Evolutionary conservation across 2,888 invertebrate genomes (phyloP), one percentile per base, ranked within the genome.

Genomic region (Emmelina monodactyla): DNA sequence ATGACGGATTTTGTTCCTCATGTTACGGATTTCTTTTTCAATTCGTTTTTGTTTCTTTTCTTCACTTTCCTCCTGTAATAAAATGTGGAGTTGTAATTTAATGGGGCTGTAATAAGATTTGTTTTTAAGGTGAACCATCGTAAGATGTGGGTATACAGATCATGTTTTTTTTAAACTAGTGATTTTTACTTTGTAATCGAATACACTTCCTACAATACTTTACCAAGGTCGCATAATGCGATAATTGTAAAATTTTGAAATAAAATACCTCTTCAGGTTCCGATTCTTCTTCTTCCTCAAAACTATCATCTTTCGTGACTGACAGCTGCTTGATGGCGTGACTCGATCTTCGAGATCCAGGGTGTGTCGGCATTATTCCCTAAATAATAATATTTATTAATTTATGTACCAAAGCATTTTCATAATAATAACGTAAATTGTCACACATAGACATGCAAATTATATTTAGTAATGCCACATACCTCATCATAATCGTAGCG

Each of bases 1-100:
- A 70, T 63, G 88, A 73, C 67, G 85, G 78, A 55, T 86, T 82
- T 68, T 91, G 84, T 60, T 88, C 81, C 44, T 84, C 85, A 64
- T 85, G 79, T 68, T 85, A 62, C 69, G 86, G 66, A 62, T 81
- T 71, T 66, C 87, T 68, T 60, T 86, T 73, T 58, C 88, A 78
- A 62, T 79, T 64, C 67, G 85, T 82, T 55, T 87, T 60, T 69
- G 85, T 62, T 78, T 85, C 66, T 83, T 86, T 58, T 72, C 82
- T 50, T 81, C 82, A 29, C 82, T 84, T 40, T 84, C 83, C 42
- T 82, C 83, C 81, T 82, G 47, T 13, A 62, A 50, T 29, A n/a
- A n/a, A n/a, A n/a, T n/a, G n/a, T n/a, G n/a, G n/a, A n/a, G n/a
- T n/a, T n/a, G n/a, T n/a, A n/a, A n/a, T n/a, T n/a, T n/a, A n/a